Conservation (phyloP, 2,888 invertebrate species). For the Shargacucullia verbasci region DNA sequence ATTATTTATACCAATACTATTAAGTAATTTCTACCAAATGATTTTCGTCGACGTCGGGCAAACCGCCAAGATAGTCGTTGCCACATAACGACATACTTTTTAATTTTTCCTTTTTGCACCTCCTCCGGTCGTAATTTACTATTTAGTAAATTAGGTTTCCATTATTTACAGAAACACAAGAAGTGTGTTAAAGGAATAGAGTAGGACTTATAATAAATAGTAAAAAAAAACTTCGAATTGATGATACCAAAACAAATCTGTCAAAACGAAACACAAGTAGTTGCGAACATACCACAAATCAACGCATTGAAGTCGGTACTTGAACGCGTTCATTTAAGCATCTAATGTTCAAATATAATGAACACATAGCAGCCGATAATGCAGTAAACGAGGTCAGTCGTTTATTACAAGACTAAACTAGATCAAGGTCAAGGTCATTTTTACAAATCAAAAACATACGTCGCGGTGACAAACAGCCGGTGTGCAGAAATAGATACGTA, state of each 20-base stretch:
- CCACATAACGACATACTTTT: too few species aligned
- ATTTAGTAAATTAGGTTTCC: too few species aligned
- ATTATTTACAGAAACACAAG: too few species aligned
- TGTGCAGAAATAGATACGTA: constrained; percentile 80
- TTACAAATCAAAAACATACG: constrained; percentile 86
- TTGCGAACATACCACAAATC: constrained; percentile 1
- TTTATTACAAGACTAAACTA: constrained; percentile 85
- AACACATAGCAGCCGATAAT: constrained; percentile 81
- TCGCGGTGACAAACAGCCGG: constrained; percentile 79
- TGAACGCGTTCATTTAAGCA: constrained; percentile 42
- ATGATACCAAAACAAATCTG: constrained; percentile 1
- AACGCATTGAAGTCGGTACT: too few species aligned
- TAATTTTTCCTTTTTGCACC: too few species aligned
- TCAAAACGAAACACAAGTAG: background rate
- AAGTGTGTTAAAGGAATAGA: too few species aligned
- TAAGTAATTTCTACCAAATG: too few species aligned
- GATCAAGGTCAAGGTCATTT: constrained; percentile 89
- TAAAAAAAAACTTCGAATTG: background rate
- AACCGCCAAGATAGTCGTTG: too few species aligned
- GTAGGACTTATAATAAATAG: background rate
- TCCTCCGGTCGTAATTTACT: too few species aligned
- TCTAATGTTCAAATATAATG: constrained; percentile 79
- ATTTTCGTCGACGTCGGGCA: too few species aligned
- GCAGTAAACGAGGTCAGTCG: constrained; percentile 86
- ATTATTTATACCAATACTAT: too few species aligned